Evolutionary conservation across 2,113 vertebrate genomes (phyloP), one percentile per base, ranked within the genome.

Genomic region (Dipodomys stephensi): DNA sequence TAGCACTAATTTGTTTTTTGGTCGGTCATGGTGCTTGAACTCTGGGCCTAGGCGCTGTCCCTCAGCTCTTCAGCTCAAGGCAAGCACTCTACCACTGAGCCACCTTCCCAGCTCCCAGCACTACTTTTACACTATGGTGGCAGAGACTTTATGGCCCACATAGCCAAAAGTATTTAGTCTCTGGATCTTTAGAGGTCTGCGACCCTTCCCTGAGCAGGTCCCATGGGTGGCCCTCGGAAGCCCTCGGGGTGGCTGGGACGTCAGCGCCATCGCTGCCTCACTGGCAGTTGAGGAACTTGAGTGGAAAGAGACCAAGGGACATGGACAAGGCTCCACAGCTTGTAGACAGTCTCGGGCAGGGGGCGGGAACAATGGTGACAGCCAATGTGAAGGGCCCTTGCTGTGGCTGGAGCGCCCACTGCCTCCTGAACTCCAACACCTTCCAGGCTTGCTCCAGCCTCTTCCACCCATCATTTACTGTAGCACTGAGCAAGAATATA

Each of bases 231-330:
- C 11, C 62, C 6, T 28, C 49, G 12, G 16, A 65, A 68, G 44
- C 64, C 6, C 18, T 67, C 16, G 0, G 2, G 25, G 25, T 49
- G 49, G 76, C 1, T 20, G 10, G 8, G 46, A 86, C 4, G 15
- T 12, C 2, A 0, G 23, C 19, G 7, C 79, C 23, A 19, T 44
- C 13, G 7, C 2, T 1, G 4, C 46, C 6, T 64, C 22, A 0
- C 16, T 68, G 65, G 35, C 4, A 35, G 76, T 6, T 0, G 25
- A 89, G 46, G 44, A n/a, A 22, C 30, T 15, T 1, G 2, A 68
- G 13, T 8, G 1, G 57, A 82, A 19, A 79, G 22, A 78, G 46
- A 18, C 67, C 23, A 46, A 20, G 23, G 20, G 15, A 35, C 18
- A 35, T 1, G 5, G 2, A 10, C 73, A 65, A 3, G 7, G 53